phyloP scores from a whole-genome alignment of 2,888 invertebrate species.

The Allacma fusca region DNA sequence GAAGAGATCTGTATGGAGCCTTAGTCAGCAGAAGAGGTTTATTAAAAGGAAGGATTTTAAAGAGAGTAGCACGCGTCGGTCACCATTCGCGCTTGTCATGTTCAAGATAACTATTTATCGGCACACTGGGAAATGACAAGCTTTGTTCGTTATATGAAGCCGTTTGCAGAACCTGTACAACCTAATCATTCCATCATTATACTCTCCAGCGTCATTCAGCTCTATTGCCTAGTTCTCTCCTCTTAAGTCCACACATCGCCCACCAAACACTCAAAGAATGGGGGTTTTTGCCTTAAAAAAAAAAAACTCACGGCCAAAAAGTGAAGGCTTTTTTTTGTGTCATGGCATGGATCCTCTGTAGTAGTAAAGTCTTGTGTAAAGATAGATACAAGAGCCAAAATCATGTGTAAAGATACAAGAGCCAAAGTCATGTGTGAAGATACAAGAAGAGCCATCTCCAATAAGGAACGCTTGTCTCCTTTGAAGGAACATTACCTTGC shows the following conservation, averaged over 20 bases:
- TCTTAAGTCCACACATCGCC: background rate
- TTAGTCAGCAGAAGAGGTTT: background rate
- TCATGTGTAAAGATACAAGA: too few species aligned
- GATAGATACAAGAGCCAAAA: too few species aligned
- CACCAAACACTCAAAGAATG: background rate
- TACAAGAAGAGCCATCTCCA: background rate
- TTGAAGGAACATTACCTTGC: constrained; percentile 1
- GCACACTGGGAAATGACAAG: constrained; percentile 54
- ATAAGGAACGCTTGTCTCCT: background rate
- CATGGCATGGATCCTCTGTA: too few species aligned
- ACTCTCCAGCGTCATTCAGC: constrained; percentile 19
- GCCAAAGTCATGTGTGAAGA: too few species aligned
- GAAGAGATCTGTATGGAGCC: too few species aligned
- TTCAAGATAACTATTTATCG: constrained; percentile 43
- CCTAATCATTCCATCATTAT: constrained; percentile 58
- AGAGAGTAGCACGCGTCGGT: constrained; percentile 39
- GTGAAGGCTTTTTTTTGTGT: too few species aligned
- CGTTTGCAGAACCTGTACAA: constrained; percentile 50
- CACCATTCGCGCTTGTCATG: constrained; percentile 32
- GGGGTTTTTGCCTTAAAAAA: background rate
- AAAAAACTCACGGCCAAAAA: background rate
- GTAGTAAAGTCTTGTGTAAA: too few species aligned
- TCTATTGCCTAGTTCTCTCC: constrained; percentile 3
- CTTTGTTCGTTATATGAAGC: constrained; percentile 59
- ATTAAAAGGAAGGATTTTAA: background rate